phyloP scores from a whole-genome alignment of 2,888 invertebrate genomes.

The Caenorhabditis sp. region DNA sequence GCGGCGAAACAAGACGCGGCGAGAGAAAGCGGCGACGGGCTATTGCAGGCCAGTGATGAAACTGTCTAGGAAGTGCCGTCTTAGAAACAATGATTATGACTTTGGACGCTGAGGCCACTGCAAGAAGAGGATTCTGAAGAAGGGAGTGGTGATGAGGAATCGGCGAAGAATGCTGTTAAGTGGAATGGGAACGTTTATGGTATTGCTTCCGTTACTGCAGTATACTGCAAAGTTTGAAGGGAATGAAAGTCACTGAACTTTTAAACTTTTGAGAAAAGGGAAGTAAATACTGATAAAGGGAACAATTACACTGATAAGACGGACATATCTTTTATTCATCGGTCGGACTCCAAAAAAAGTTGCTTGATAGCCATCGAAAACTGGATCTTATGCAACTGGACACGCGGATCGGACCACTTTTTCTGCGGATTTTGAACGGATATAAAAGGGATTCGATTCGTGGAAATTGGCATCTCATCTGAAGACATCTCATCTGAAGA shows the following conservation, averaged over 20 bases:
- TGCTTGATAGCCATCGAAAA: conserved; percentile 42
- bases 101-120: conserved; percentile 66
- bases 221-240: not conserved
- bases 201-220: too few species aligned
- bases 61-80: conserved; percentile 66
- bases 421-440: conserved; percentile 23
- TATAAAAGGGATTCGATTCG: conserved; percentile 30
- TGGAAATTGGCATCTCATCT: too few species aligned
- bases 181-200: conserved; percentile 25
- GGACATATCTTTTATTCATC: too few species aligned
- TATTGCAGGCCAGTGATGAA: conserved; percentile 65
- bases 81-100: conserved; percentile 63
- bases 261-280: too few species aligned
- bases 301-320: too few species aligned
- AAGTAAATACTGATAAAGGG: too few species aligned
- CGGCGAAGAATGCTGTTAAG: conserved; percentile 7
- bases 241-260: too few species aligned
- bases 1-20: conserved; percentile 1
- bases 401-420: conserved; percentile 46
- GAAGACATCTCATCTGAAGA: conserved; percentile 30
- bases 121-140: conserved; percentile 13
- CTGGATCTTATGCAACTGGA: conserved; percentile 52
- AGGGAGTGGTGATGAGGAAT: not conserved
- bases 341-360: too few species aligned
- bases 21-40: not conserved